phyloP scores from a whole-genome alignment of 2,113 vertebrate species.

The Pachypanchax playfairii region DNA sequence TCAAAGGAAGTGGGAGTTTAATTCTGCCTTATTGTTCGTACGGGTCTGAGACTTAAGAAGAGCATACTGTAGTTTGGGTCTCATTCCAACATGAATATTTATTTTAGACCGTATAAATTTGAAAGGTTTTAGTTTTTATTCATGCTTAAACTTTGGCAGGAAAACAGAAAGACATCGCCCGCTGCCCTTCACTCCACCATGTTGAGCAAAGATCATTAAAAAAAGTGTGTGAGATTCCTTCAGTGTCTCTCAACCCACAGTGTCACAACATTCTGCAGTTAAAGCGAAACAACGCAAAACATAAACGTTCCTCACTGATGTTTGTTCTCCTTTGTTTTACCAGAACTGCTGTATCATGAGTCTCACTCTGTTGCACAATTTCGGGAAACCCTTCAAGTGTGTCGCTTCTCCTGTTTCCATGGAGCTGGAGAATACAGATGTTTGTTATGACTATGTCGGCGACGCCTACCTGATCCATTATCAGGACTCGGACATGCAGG shows the following conservation, averaged over 20 bases:
- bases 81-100: no score
- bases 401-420: conserved; percentile 67
- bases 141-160: no score
- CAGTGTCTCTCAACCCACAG: background rate
- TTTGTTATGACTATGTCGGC: conserved; percentile 60
- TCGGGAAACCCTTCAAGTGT: conserved; percentile 74
- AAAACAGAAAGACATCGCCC: no score
- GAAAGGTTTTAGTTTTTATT: no score
- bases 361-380: conserved; percentile 76
- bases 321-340: background rate
- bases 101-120: no score
- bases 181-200: no score
- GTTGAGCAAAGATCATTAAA: no score
- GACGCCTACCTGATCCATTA: conserved; percentile 62
- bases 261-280: background rate
- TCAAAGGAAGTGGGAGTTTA: no score
- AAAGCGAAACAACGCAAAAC: background rate
- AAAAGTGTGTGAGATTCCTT: no score
- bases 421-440: background rate
- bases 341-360: conserved; percentile 80
- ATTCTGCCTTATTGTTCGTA: no score
- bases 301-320: background rate
- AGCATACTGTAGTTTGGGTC: no score
- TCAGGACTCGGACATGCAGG: conserved; percentile 62
- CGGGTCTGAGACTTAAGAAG: no score